A percentile compares a stretch with the other conserved stretches of the same genome.
Evolutionary conservation across 2,113 vertebrate species (phyloP).

Genomic region (Neolamprologus sp.): DNA sequence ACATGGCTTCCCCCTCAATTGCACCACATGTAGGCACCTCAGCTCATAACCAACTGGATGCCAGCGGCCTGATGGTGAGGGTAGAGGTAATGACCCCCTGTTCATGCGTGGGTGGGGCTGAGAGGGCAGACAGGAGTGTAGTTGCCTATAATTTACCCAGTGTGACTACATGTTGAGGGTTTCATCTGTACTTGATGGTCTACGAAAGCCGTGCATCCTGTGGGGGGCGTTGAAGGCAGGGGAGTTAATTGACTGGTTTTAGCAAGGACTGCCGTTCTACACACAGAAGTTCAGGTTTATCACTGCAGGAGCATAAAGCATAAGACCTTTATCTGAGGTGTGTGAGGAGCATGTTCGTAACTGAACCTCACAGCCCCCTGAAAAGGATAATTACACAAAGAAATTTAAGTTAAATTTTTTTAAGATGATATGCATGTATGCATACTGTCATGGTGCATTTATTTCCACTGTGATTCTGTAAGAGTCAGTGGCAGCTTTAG

Average conservation of each 20-base stretch:
- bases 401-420: not conserved
- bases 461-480: not conserved
- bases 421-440: not conserved
- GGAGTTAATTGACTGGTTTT: conserved; percentile 57
- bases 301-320: conserved; percentile 10
- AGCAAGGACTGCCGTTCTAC: not conserved
- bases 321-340: not conserved
- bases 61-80: conserved; percentile 40
- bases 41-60: conserved; percentile 25
- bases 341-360: not conserved
- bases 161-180: conserved; percentile 27
- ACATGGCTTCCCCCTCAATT: conserved; percentile 17
- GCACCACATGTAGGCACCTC: conserved; percentile 8
- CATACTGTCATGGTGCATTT: not conserved
- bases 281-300: conserved; percentile 23
- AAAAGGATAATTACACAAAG: not conserved
- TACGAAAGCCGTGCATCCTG: conserved; percentile 26
- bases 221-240: not conserved
- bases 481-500: not conserved
- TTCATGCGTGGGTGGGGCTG: conserved; percentile 35
- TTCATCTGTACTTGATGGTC: conserved; percentile 40
- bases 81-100: conserved; percentile 40
- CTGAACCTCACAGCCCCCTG: not conserved
- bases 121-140: conserved; percentile 19
- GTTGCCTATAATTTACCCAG: conserved; percentile 61